Conservation (phyloP, 2,888 invertebrate species). For the Acanthococcus lagerstroemiae region DNA sequence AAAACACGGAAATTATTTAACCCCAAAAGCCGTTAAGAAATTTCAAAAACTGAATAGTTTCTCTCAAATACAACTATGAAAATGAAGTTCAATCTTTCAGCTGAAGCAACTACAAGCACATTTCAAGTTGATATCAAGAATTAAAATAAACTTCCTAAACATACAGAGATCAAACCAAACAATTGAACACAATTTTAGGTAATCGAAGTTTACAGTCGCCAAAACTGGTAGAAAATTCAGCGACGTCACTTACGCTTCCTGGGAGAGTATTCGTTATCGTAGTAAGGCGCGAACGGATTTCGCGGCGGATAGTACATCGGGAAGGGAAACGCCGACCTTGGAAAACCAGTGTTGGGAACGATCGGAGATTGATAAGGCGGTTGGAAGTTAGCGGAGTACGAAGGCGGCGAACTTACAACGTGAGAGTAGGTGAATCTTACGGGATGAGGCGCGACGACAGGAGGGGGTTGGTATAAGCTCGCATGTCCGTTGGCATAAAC, state of each 20-base stretch:
- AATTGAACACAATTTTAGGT: too few species aligned
- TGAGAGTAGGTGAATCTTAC: slow-evolving; percentile 13
- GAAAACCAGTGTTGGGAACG: background rate
- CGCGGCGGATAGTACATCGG: background rate
- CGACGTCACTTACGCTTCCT: slow-evolving; percentile 17
- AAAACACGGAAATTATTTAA: too few species aligned
- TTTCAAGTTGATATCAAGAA: too few species aligned
- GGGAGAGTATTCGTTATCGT: slow-evolving; percentile 1
- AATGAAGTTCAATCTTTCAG: too few species aligned
- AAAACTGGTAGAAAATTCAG: background rate
- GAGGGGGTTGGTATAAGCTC: slow-evolving; percentile 14
- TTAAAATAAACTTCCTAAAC: too few species aligned
- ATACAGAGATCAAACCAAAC: too few species aligned
- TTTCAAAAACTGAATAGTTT: too few species aligned
- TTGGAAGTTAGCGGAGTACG: background rate
- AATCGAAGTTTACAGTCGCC: too few species aligned
- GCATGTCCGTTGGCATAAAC: background rate
- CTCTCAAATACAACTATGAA: too few species aligned
- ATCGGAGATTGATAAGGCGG: slow-evolving; percentile 7
- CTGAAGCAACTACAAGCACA: too few species aligned
- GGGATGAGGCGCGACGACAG: background rate
- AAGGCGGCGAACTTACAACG: slow-evolving; percentile 12
- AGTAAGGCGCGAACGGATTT: too few species aligned
- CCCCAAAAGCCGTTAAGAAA: too few species aligned
- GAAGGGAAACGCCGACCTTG: background rate